Evolutionary conservation across 1,140 invertebrate species (phyloP).

Genomic region (Drosophila obscura): DNA sequence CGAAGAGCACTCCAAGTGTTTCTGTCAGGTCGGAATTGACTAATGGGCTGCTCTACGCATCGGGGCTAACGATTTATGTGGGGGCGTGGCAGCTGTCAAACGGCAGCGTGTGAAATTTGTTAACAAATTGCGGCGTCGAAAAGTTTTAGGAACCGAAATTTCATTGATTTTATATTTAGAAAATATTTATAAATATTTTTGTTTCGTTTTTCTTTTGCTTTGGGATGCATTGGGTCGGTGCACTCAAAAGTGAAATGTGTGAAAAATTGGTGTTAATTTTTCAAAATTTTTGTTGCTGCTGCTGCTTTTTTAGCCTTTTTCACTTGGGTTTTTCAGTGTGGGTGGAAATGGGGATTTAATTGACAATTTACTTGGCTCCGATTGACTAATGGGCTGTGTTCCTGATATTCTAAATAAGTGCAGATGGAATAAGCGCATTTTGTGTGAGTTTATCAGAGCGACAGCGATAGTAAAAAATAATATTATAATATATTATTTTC

Average conservation of each 20-base stretch:
- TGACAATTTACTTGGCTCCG: conserved; percentile 59
- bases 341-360: conserved; percentile 64
- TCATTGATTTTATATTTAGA: conserved; percentile 66
- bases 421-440: no score
- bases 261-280: conserved; percentile 64
- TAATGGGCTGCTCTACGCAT: conserved; percentile 61
- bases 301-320: background rate
- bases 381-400: conserved; percentile 40
- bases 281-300: conserved; percentile 12
- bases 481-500: background rate
- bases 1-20: conserved; percentile 39
- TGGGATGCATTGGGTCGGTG: conserved; percentile 37
- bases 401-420: conserved; percentile 5
- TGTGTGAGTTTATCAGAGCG: background rate
- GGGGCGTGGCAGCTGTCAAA: conserved; percentile 64
- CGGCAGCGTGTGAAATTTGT: conserved; percentile 75
- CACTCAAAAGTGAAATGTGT: conserved; percentile 72
- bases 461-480: background rate
- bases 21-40: conserved; percentile 64
- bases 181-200: conserved; percentile 59
- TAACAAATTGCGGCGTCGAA: conserved; percentile 80
- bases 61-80: conserved; percentile 60
- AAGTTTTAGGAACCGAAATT: conserved; percentile 59
- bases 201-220: background rate
- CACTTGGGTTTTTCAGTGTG: conserved; percentile 22